Base-by-base conservation (phyloP, 2,888 invertebrate genomes). In the Drosophila quasianomalipes region DNA sequence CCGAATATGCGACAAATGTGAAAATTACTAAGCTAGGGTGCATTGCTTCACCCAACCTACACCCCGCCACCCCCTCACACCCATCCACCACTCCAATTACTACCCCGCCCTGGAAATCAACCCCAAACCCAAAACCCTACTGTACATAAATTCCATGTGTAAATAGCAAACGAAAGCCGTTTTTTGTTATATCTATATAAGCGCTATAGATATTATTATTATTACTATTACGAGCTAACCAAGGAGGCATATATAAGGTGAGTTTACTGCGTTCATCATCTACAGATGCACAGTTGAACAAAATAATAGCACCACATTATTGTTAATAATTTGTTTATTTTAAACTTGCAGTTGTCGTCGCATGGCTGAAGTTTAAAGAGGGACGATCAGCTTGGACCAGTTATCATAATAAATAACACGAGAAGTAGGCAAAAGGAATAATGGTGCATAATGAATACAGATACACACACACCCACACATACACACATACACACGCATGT, bases 61-160 rank as follows among this genome's bases (percentile, higher is more conserved):
- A 33, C 12, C 35, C 35, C 14, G 14, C 14, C 3, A 3, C 1
- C 4, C 0, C 16, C 33, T 33, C 1, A 35, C 35, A 26, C 9
- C 10, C 35, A 33, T 26, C 19, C 28, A 28, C 19, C 26, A 12
- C 26, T 10, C 54, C 35, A 26, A 12, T 33, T 35, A 33, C 16
- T 16, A 22, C 37, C 35, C 22, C 35, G 44, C 35, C 26, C 37
- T 31, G 30, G 30, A 37, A 26, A 54, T 54, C 44, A 7, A 52
- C 35, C 33, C 28, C 37, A 35, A 22, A 19, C 31, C 63, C 54
- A 35, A 47, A 47, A 30, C 31, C 63, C 54, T 59, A 60, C 64
- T 91, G 85, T 86, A 86, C 63, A 86, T 89, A 86, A 85, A 85
- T 86, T 91, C 91, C 91, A 90, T 68, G 70, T 86, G 85, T 91